phyloP scores from a whole-genome alignment of 2,113 vertebrate species.

The Proterorhinus semilunaris region DNA sequence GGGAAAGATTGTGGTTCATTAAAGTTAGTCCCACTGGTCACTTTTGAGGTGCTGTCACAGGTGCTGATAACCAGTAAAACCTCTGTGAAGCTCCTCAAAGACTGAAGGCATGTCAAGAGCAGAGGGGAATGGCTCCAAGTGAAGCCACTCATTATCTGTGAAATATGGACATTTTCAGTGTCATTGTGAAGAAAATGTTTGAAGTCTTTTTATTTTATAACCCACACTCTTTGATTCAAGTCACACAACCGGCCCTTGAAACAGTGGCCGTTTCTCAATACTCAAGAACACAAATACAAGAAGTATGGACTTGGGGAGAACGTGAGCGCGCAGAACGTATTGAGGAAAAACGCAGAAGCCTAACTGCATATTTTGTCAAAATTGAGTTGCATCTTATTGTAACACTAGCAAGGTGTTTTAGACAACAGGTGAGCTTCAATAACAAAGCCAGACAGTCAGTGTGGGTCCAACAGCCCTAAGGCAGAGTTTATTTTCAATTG shows the following conservation, averaged over 20 bases:
- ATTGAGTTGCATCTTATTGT: no score
- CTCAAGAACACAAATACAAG: no score
- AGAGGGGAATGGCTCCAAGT: constrained; percentile 43
- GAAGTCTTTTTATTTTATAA: background rate
- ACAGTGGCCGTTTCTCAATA: no score
- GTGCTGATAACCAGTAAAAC: constrained; percentile 32
- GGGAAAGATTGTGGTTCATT: constrained; percentile 67
- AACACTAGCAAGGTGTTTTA: no score
- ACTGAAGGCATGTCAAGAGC: constrained; percentile 50
- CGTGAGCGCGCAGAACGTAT: no score
- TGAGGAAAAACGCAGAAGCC: no score
- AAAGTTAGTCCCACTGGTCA: constrained; percentile 46
- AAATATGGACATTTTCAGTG: constrained; percentile 34
- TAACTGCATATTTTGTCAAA: no score
- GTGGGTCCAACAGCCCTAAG: no score
- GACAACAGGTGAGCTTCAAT: no score
- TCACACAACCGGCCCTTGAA: background rate
- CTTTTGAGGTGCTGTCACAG: constrained; percentile 52
- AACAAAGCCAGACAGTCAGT: no score
- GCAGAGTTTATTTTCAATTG: no score
- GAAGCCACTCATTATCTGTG: constrained; percentile 28
- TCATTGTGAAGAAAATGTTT: background rate
- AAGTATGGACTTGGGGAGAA: no score
- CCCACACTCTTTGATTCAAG: background rate
- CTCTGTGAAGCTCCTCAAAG: constrained; percentile 50